phyloP scores from a whole-genome alignment of 2,888 invertebrate species.

The Nomada flava region DNA sequence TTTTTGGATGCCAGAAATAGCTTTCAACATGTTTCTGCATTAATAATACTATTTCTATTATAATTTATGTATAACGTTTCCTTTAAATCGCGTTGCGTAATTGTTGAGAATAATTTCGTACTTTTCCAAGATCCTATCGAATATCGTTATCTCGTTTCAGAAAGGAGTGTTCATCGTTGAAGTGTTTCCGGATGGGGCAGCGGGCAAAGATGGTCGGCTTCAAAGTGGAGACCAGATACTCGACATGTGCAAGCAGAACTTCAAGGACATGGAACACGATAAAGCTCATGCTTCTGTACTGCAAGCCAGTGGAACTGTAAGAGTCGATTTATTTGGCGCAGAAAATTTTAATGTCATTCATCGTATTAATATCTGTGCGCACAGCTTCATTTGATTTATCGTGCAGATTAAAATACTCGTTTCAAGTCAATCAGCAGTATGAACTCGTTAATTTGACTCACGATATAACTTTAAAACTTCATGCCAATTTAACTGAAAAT shows the following conservation, averaged over 20 bases:
- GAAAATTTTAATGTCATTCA: too few relatives aligned
- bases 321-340: too few relatives aligned
- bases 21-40: neutral
- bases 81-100: neutral
- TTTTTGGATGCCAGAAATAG: neutral
- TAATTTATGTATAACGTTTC: neutral
- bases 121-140: neutral
- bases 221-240: conserved; percentile 97
- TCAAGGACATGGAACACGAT: conserved; percentile 93
- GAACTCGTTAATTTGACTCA: too few relatives aligned
- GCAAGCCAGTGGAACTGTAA: conserved; percentile 91
- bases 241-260: conserved; percentile 93
- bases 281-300: conserved; percentile 93
- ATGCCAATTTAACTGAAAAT: too few relatives aligned
- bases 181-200: conserved; percentile 95
- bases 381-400: too few relatives aligned
- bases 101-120: too few relatives aligned
- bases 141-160: conserved; percentile 84
- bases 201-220: conserved; percentile 95
- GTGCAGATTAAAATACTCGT: too few relatives aligned
- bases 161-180: conserved; percentile 96
- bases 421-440: too few relatives aligned
- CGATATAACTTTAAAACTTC: too few relatives aligned
- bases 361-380: too few relatives aligned
- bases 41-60: too few relatives aligned